Conservation (phyloP, 2,888 invertebrate genomes). For the Pachliopta kotzebuea region DNA sequence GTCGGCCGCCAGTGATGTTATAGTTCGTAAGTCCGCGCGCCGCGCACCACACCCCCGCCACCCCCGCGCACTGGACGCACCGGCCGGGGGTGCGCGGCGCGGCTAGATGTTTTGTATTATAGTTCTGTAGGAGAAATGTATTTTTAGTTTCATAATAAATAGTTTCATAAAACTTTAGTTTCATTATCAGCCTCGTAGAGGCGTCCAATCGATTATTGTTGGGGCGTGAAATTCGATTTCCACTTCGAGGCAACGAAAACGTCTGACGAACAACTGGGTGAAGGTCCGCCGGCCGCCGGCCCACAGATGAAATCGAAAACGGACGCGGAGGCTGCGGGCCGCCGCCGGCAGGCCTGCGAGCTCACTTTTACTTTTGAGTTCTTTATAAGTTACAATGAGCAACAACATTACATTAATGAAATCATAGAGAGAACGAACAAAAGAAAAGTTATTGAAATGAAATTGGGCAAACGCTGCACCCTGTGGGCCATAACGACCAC, state of each 20-base stretch:
- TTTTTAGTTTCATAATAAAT: slow-evolving; percentile 75
- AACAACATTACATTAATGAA: no score
- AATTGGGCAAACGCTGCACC: no score
- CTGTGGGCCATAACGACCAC: no score
- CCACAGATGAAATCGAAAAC: slow-evolving; percentile 52
- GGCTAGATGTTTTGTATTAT: slow-evolving; percentile 69
- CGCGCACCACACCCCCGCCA: no score
- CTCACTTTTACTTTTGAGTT: neutral
- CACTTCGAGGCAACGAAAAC: slow-evolving; percentile 48
- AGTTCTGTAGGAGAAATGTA: slow-evolving; percentile 52
- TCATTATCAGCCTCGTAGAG: slow-evolving; percentile 55
- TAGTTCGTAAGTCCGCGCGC: slow-evolving; percentile 47
- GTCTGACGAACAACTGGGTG: slow-evolving; percentile 56
- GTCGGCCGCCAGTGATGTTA: slow-evolving; percentile 49
- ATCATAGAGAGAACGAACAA: no score
- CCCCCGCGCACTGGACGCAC: slow-evolving; percentile 39
- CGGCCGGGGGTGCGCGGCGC: slow-evolving; percentile 36
- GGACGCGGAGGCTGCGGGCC: slow-evolving; percentile 31
- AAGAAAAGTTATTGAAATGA: no score
- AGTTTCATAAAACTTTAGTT: slow-evolving; percentile 67
- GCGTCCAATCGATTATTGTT: slow-evolving; percentile 45
- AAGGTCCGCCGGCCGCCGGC: slow-evolving; percentile 50
- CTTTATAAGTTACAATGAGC: no score
- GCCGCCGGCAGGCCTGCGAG: neutral
- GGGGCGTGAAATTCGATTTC: slow-evolving; percentile 64